Evolutionary conservation across 1,140 invertebrate genomes (phyloP).

Genomic region (Drosophila pachea): DNA sequence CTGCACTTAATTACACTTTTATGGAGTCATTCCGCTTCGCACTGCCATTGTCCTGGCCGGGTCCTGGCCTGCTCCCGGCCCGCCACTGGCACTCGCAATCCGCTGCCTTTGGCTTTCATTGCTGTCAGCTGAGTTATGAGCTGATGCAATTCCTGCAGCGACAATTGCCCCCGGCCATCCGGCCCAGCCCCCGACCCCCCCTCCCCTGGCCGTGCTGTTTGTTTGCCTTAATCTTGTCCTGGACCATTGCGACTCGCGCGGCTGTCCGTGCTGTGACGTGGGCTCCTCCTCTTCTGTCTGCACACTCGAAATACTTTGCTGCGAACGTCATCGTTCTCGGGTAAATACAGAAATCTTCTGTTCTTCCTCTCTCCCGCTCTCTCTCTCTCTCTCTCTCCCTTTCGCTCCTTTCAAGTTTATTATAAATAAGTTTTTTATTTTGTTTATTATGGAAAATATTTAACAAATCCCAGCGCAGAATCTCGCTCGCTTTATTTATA

Average conservation of each 20-base stretch:
- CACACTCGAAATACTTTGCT: neutral
- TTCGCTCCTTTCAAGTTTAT: neutral
- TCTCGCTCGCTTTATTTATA: neutral
- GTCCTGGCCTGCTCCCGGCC: neutral
- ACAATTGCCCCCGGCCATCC: constrained; percentile 1
- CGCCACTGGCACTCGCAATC: constrained; percentile 48
- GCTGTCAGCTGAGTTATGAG: constrained; percentile 64
- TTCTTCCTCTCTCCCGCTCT: neutral
- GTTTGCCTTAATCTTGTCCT: constrained; percentile 14
- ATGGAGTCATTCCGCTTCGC: constrained; percentile 51
- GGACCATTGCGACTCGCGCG: constrained; percentile 5
- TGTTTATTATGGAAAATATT: constrained; percentile 14
- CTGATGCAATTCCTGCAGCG: constrained; percentile 53
- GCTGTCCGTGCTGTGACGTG: neutral
- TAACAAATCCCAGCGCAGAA: neutral
- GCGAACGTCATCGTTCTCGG: neutral
- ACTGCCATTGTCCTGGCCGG: constrained; percentile 3
- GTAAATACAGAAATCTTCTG: neutral
- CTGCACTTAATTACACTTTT: constrained; percentile 71
- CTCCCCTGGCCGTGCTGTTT: constrained; percentile 3
- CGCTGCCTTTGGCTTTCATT: constrained; percentile 50
- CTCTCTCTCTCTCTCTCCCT: neutral
- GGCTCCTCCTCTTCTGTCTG: neutral
- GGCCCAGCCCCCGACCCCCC: neutral
- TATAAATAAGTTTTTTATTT: constrained; percentile 13